phyloP scores from a whole-genome alignment of 2,797 vertebrate genomes.

The Botia kubotai region DNA sequence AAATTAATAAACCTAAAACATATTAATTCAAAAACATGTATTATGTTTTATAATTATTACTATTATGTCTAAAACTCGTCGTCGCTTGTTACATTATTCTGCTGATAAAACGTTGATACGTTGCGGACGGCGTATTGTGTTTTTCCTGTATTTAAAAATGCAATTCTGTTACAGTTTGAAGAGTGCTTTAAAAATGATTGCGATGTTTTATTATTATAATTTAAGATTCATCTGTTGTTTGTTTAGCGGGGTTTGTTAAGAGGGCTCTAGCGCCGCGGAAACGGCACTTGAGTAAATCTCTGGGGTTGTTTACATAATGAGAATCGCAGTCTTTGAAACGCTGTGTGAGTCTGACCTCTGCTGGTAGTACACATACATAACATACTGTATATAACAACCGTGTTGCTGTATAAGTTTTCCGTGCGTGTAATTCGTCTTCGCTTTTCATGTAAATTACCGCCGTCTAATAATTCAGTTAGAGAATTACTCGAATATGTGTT shows the following conservation, averaged over 20 bases:
- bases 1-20: too few relatives aligned
- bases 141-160: neutral
- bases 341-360: slow-evolving; percentile 54
- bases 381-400: neutral
- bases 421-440: too few relatives aligned
- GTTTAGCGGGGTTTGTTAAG: neutral
- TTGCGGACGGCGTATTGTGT: neutral
- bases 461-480: too few relatives aligned
- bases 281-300: neutral
- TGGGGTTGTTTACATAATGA: neutral
- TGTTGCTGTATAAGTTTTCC: too few relatives aligned
- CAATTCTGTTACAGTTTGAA: slow-evolving; percentile 8
- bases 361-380: slow-evolving; percentile 31
- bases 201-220: slow-evolving; percentile 7
- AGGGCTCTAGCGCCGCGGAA: neutral
- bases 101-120: neutral
- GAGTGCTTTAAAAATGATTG: slow-evolving; percentile 4
- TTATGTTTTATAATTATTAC: neutral
- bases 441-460: too few relatives aligned
- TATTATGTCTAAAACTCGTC: neutral
- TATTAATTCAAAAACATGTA: too few relatives aligned
- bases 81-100: neutral
- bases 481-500: too few relatives aligned
- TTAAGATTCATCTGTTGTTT: slow-evolving; percentile 17
- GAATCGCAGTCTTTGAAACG: neutral